phyloP scores from a whole-genome alignment of 2,888 invertebrate species.

The Dryobotodes eremita region DNA sequence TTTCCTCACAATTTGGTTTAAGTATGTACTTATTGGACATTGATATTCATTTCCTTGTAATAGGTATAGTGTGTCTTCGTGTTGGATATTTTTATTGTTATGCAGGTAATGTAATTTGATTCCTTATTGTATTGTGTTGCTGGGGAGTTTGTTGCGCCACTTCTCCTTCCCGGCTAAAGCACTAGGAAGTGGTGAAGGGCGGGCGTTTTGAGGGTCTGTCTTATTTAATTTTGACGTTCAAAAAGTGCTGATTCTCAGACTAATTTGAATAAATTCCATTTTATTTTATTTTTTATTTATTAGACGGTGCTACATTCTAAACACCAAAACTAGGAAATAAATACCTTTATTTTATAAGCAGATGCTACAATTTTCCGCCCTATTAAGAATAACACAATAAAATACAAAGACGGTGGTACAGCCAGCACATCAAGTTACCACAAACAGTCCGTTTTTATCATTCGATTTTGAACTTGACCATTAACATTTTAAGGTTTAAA shows the following conservation, averaged over 20 bases:
- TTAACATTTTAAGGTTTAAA: too few species aligned
- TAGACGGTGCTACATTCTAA: not conserved
- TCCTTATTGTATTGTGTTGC: not conserved
- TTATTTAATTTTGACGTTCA: not conserved
- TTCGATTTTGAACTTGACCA: too few species aligned
- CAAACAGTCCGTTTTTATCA: too few species aligned
- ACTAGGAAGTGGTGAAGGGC: not conserved
- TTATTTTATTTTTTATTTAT: not conserved
- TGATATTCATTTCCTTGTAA: conserved; percentile 28
- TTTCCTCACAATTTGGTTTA: conserved; percentile 4
- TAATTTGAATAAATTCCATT: not conserved
- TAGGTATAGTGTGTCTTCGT: conserved; percentile 18
- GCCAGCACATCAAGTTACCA: too few species aligned
- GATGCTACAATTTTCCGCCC: not conserved
- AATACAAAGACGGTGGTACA: conserved; percentile 38
- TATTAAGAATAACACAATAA: conserved; percentile 24
- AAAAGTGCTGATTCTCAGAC: not conserved
- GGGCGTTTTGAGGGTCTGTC: not conserved
- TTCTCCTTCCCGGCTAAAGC: not conserved
- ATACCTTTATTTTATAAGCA: not conserved
- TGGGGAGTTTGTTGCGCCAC: not conserved
- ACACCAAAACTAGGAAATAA: not conserved
- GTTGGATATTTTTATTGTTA: conserved; percentile 20
- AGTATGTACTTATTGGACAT: not conserved
- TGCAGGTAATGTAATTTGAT: conserved; percentile 15